These are phyloP conservation scores for Noctua pronuba DNA, from an alignment of 2,888 invertebrate species.

Conservation along the genomic window DNA sequence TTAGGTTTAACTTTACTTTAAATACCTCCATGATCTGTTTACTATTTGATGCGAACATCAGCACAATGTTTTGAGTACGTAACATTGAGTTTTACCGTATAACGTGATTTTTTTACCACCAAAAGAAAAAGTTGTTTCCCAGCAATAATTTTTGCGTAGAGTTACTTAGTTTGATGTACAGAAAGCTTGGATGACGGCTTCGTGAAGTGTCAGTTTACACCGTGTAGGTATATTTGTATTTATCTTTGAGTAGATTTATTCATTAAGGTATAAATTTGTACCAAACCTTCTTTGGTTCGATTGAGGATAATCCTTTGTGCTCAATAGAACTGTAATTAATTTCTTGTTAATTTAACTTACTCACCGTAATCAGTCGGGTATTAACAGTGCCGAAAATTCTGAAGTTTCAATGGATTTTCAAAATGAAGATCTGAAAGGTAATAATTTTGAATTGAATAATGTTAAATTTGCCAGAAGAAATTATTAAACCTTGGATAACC, in stretches of 20 bases:
- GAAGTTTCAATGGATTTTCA: constrained; percentile 21
- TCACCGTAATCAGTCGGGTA: constrained; percentile 43
- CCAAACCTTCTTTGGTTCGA: neutral
- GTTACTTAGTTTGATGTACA: no score
- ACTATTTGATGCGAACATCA: no score
- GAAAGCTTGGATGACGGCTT: no score
- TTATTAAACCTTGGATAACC: neutral
- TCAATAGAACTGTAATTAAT: constrained; percentile 64
- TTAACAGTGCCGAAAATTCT: constrained; percentile 52
- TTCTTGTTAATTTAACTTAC: constrained; percentile 63
- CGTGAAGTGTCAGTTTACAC: no score
- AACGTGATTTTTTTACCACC: no score
- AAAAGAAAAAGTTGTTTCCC: no score
- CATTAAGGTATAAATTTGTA: constrained; percentile 12
- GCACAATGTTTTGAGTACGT: no score
- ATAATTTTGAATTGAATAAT: neutral
- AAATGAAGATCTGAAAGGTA: constrained; percentile 2
- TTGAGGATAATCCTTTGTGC: constrained; percentile 52
- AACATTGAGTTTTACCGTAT: no score
- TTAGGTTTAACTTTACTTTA: no score
- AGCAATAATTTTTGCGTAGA: no score
- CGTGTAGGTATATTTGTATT: no score
- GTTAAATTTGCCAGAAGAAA: neutral
- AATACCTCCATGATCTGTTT: no score
- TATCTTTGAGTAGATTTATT: neutral